Evolutionary conservation across 2,797 vertebrate species (phyloP).

Genomic region (Steatocranus sp.): DNA sequence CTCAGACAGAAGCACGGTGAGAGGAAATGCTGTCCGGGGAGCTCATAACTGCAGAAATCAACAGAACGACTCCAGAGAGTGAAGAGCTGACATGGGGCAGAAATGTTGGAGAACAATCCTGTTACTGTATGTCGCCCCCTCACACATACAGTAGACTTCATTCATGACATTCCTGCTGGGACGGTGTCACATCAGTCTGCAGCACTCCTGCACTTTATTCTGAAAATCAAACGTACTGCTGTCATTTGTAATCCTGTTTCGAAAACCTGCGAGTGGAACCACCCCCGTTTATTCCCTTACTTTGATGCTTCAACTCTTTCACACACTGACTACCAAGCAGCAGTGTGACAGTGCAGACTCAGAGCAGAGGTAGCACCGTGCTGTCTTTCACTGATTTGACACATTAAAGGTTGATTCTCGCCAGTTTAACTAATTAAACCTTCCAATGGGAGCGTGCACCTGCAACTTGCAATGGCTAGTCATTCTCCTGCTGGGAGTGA

Average conservation of each 20-base stretch:
- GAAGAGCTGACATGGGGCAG: background rate
- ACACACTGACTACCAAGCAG: background rate
- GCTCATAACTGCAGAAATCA: background rate
- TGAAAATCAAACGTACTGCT: background rate
- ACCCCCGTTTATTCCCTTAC: accelerated
- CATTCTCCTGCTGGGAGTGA: background rate
- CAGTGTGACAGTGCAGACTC: accelerated
- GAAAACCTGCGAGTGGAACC: background rate
- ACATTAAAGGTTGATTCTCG: background rate
- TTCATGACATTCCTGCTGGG: conserved; percentile 37
- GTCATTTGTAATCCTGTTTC: background rate
- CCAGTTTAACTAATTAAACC: background rate
- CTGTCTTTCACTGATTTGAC: background rate
- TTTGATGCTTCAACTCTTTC: background rate
- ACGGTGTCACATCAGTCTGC: background rate
- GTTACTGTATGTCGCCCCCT: conserved; percentile 42
- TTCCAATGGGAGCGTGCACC: background rate
- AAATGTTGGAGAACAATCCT: conserved; percentile 42
- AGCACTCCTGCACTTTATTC: background rate
- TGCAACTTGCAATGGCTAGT: conserved; percentile 9
- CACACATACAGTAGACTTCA: conserved; percentile 21
- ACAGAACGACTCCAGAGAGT: background rate
- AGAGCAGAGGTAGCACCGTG: accelerated
- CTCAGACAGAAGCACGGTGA: background rate
- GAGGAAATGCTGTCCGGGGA: background rate